Base-by-base conservation (phyloP, 2,888 invertebrate species). In the Synanthedon myopaeformis region DNA sequence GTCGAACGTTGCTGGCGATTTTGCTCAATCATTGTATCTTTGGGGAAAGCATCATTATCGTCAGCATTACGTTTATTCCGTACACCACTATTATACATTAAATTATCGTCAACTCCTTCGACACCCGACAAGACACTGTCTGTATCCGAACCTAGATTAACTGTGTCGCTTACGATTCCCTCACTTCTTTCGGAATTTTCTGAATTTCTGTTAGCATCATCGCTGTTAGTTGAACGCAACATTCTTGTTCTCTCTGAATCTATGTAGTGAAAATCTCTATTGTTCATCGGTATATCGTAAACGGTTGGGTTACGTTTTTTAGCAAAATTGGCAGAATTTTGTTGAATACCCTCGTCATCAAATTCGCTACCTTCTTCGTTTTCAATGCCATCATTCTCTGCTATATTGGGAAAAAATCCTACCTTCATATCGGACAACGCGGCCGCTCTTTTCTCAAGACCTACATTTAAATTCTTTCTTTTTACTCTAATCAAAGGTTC, bases 301-400 rank as follows among this genome's bases (percentile, higher is more conserved):
- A 52, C 35, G 62, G 52, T 68, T 54, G 13, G 52, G 12, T 52
- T 4, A 53, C 58, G 45, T 54, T 53, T 61, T 53, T 74, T 70
- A 14, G 66, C 74, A 51, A 76, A 72, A 59, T 75, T 77, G 6
- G 80, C 74, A 49, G 76, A 72, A 5, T 79, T 72, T 57, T 88
- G 88, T 59, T 83, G 86, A 63, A 88, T 85, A 10, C 82, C 82
- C 58, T 88, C 82, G 57, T 88, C 82, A 51, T 88, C 82, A 61
- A 86, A 88, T 65, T 89, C 89, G 61, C 78, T 84, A 6, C 82
- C 82, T 69, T 88, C 89, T 41, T 86, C 82, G 55, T 78, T 84
- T 52, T 83, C 85, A 58, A 81, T 84, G 42, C 86, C 83, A 50
- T 82, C 82, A 56, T 76, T 80, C 62, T 82, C 82, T 42, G 77